A percentile compares a stretch with the other conserved stretches of the same genome.
These are phyloP conservation scores for Gorsachius goisagi DNA, from an alignment of 2,113 vertebrate genomes.

Conservation along the genomic window DNA sequence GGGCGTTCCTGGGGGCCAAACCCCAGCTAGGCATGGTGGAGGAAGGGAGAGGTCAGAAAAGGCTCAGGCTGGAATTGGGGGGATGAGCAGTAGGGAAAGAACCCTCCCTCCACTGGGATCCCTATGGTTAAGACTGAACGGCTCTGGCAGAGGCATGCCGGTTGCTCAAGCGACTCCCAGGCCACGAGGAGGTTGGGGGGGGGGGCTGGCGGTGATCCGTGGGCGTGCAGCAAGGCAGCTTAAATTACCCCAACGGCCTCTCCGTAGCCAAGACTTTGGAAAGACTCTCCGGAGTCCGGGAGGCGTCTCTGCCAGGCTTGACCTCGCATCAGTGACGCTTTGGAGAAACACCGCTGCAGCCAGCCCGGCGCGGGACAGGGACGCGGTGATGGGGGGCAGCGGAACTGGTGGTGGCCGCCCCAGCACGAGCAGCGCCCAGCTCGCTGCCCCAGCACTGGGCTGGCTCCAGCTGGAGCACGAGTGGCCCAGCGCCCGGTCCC, in stretches of 20 bases:
- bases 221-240: background rate
- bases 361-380: rapidly evolving
- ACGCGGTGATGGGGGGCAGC: rapidly evolving
- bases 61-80: background rate
- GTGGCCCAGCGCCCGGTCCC: background rate
- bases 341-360: background rate
- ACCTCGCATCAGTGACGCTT: background rate
- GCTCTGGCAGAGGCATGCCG: background rate
- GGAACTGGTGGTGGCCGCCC: rapidly evolving
- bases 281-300: background rate
- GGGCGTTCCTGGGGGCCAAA: rapidly evolving
- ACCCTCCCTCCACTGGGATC: background rate
- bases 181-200: background rate
- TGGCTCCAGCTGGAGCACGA: background rate
- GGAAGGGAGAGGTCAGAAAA: background rate
- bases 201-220: background rate
- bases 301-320: background rate
- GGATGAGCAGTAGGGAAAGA: background rate
- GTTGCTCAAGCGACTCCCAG: background rate
- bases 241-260: background rate
- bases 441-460: background rate
- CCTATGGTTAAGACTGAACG: background rate
- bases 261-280: background rate
- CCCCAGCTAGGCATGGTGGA: rapidly evolving
- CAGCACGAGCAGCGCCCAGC: background rate